A percentile compares a stretch with the other conserved stretches of the same genome.
phyloP scores from a whole-genome alignment of 2,888 invertebrate species.

The Acronicta leporina region DNA sequence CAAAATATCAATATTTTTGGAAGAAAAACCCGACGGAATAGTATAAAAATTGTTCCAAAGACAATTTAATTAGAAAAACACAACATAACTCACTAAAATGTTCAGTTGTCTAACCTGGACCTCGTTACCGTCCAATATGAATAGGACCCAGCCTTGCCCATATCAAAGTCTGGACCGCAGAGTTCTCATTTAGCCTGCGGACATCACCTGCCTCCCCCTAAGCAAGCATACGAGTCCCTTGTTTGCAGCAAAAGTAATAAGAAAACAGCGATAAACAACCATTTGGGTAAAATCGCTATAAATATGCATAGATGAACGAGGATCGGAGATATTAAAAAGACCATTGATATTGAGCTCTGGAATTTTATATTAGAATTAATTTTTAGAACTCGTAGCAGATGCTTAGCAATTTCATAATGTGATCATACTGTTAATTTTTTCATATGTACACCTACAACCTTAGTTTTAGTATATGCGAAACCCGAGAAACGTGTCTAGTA shows the following conservation, averaged over 20 bases:
- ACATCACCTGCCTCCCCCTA: conserved; percentile 68
- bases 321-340: too few species aligned
- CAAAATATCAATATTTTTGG: too few species aligned
- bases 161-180: conserved; percentile 70
- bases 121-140: conserved; percentile 29
- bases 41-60: not conserved
- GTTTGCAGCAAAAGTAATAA: conserved; percentile 45
- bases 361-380: too few species aligned
- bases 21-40: too few species aligned
- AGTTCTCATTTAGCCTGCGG: conserved; percentile 76
- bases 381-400: too few species aligned
- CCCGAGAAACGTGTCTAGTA: too few species aligned
- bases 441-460: too few species aligned
- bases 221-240: conserved; percentile 59
- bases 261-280: conserved; percentile 19
- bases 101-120: conserved; percentile 28
- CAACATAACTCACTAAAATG: conserved; percentile 13
- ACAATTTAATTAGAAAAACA: conserved; percentile 1
- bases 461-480: too few species aligned
- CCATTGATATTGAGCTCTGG: too few species aligned
- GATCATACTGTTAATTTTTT: too few species aligned
- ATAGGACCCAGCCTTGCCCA: conserved; percentile 49
- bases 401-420: too few species aligned
- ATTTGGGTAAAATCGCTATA: not conserved
- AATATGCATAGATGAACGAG: too few species aligned